Conservation (phyloP, 2,888 invertebrate species). For the Drosophila cracens region DNA sequence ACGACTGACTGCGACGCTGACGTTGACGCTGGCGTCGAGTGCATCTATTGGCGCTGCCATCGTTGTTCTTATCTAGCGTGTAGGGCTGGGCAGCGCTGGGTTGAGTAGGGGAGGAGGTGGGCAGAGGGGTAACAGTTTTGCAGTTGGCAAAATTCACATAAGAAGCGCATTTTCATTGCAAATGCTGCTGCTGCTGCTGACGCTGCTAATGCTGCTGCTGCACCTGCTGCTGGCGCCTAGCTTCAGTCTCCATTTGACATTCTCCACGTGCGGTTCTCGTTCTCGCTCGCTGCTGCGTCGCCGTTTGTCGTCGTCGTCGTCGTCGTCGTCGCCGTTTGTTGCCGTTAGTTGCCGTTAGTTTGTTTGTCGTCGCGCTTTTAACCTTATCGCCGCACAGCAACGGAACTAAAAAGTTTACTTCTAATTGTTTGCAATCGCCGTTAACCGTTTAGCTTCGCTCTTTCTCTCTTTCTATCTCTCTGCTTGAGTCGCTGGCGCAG, state of each 20-base stretch:
- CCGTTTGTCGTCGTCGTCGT: slow-evolving; percentile 33
- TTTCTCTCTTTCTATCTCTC: not conserved
- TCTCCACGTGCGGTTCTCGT: slow-evolving; percentile 84
- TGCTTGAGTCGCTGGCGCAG: slow-evolving; percentile 47
- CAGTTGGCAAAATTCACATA: slow-evolving; percentile 60
- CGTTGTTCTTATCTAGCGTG: slow-evolving; percentile 43
- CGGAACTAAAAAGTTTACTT: slow-evolving; percentile 20
- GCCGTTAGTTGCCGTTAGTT: slow-evolving; percentile 42
- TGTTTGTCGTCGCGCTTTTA: slow-evolving; percentile 54
- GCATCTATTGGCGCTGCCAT: slow-evolving; percentile 68
- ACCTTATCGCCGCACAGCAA: slow-evolving; percentile 41
- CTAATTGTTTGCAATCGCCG: slow-evolving; percentile 38
- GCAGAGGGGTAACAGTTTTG: slow-evolving; percentile 34
- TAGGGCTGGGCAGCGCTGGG: not conserved
- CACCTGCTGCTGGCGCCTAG: slow-evolving; percentile 53
- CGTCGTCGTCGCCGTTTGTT: slow-evolving; percentile 46
- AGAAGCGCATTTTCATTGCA: slow-evolving; percentile 77
- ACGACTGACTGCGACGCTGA: slow-evolving; percentile 30
- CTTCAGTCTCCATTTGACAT: slow-evolving; percentile 85
- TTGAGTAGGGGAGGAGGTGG: not conserved
- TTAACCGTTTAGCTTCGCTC: slow-evolving; percentile 20
- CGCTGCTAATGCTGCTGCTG: slow-evolving; percentile 24
- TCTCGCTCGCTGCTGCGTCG: slow-evolving; percentile 57
- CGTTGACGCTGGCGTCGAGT: slow-evolving; percentile 70
- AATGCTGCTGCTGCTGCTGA: slow-evolving; percentile 46